These are phyloP conservation scores for Hoplodrina blanda DNA, from an alignment of 2,888 invertebrate genomes.

Conservation along the genomic window DNA sequence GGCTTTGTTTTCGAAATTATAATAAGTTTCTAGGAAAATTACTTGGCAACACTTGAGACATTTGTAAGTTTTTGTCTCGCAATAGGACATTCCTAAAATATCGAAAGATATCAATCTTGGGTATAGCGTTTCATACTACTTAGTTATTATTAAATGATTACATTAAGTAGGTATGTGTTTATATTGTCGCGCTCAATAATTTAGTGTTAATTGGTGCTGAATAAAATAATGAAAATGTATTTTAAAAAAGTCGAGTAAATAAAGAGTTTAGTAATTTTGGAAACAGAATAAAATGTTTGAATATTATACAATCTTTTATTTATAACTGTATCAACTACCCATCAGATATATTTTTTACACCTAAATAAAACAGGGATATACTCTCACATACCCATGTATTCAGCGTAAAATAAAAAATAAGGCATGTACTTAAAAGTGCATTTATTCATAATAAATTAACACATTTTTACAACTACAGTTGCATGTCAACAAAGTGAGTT, in stretches of 20 bases:
- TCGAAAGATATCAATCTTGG: constrained; percentile 57
- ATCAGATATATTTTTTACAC: too few species aligned
- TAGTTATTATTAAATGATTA: constrained; percentile 48
- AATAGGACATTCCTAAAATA: constrained; percentile 66
- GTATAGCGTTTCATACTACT: constrained; percentile 52
- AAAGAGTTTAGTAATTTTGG: constrained; percentile 66
- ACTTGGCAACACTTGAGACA: constrained; percentile 45
- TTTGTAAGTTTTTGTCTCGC: constrained; percentile 40
- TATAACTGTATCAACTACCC: neutral
- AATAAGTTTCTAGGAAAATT: constrained; percentile 11
- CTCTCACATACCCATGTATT: neutral
- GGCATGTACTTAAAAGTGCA: constrained; percentile 69
- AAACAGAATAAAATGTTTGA: constrained; percentile 65
- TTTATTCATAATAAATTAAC: constrained; percentile 72
- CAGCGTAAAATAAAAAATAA: constrained; percentile 37
- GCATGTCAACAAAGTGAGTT: constrained; percentile 64
- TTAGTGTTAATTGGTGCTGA: constrained; percentile 75
- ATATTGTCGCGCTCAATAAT: constrained; percentile 71
- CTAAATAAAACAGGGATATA: too few species aligned
- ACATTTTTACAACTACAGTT: constrained; percentile 59
- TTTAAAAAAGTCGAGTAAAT: constrained; percentile 66
- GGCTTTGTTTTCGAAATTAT: constrained; percentile 9
- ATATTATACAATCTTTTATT: constrained; percentile 61
- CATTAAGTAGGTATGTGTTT: constrained; percentile 64
- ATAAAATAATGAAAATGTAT: constrained; percentile 67